phyloP scores from a whole-genome alignment of 1,140 invertebrate species.

The Eueides isabella region DNA sequence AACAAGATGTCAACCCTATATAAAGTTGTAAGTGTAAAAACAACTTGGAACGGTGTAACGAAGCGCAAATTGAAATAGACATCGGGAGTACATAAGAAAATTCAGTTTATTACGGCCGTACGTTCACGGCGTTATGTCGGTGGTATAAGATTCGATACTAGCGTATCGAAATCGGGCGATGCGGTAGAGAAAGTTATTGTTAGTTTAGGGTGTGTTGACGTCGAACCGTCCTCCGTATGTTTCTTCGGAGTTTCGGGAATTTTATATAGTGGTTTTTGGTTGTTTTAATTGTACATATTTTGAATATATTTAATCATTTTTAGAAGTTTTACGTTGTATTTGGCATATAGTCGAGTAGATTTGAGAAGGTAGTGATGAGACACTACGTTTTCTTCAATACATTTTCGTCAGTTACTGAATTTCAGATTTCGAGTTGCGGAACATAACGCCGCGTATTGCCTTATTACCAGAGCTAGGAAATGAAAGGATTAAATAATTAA shows the following conservation, averaged over 20 bases:
- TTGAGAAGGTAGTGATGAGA: no score
- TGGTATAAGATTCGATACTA: slow-evolving; percentile 27
- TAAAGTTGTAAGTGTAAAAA: slow-evolving; percentile 29
- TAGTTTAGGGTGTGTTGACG: slow-evolving; percentile 45
- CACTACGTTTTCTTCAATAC: no score
- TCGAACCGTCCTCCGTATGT: slow-evolving; percentile 29
- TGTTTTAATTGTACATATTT: neutral
- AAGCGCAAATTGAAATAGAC: slow-evolving; percentile 43
- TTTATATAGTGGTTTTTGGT: slow-evolving; percentile 9
- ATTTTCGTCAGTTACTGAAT: no score
- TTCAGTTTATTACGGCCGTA: slow-evolving; percentile 30
- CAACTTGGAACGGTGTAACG: slow-evolving; percentile 36
- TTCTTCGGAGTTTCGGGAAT: slow-evolving; percentile 28
- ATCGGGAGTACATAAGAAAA: slow-evolving; percentile 35
- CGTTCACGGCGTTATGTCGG: slow-evolving; percentile 4
- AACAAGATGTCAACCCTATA: slow-evolving; percentile 5
- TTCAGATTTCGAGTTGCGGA: no score
- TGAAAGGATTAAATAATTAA: no score
- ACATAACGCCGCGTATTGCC: no score
- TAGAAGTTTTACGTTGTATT: no score
- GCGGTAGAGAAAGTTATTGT: slow-evolving; percentile 22
- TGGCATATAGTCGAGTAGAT: no score
- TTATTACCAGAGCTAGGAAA: no score
- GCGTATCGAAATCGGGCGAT: neutral
- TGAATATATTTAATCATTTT: no score